Evolutionary conservation across 2,888 invertebrate genomes (phyloP).

Genomic region (Tenthredo livida): DNA sequence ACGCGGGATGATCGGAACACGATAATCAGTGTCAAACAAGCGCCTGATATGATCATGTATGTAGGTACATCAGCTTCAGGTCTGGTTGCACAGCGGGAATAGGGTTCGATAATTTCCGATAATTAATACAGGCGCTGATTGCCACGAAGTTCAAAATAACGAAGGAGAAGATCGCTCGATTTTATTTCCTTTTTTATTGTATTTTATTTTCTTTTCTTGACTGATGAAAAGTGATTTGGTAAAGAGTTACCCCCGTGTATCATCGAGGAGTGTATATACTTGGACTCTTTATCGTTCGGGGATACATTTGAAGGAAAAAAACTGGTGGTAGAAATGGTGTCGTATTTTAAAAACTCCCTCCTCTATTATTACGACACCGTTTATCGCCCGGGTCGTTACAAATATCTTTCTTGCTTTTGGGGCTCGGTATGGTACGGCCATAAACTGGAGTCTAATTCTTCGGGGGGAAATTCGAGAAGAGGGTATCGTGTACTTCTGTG

Average conservation of each 20-base stretch:
- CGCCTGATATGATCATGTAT: background rate
- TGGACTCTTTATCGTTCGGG: background rate
- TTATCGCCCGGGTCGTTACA: constrained; percentile 48
- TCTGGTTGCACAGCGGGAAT: background rate
- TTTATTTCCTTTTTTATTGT: background rate
- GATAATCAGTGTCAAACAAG: constrained; percentile 18
- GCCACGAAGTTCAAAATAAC: background rate
- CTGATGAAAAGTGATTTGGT: background rate
- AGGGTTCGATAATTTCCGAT: background rate
- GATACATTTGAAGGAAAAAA: background rate
- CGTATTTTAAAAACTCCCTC: constrained; percentile 44
- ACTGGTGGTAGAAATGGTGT: constrained; percentile 26
- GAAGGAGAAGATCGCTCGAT: background rate
- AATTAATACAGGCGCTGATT: background rate
- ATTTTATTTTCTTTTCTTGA: no score
- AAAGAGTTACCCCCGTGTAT: background rate
- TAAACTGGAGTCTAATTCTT: constrained; percentile 23
- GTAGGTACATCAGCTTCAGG: background rate
- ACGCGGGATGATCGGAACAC: constrained; percentile 14
- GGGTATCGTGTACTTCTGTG: background rate
- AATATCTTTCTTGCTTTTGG: constrained; percentile 44
- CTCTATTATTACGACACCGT: constrained; percentile 49
- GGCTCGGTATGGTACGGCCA: background rate
- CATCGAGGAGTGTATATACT: background rate
- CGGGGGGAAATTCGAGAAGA: no score